These are phyloP conservation scores for Drosophila leontia DNA, from an alignment of 1,140 invertebrate genomes.

Conservation along the genomic window DNA sequence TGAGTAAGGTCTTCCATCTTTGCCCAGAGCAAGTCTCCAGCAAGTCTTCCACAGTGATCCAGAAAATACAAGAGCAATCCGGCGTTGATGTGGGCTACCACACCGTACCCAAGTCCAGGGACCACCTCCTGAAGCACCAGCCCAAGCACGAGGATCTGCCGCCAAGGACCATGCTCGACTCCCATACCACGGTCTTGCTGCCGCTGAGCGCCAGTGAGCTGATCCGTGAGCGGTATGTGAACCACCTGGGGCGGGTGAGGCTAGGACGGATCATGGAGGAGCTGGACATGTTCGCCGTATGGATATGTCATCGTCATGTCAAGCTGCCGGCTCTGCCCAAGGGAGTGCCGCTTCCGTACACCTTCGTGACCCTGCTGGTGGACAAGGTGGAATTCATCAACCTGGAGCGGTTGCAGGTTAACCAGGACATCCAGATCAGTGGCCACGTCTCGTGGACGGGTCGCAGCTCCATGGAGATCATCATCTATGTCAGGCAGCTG, in stretches of 20 bases:
- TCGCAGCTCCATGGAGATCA: constrained; percentile 89
- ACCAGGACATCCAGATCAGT: constrained; percentile 89
- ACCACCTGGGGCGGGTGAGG: constrained; percentile 88
- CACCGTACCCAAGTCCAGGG: constrained; percentile 63
- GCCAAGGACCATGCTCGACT: constrained; percentile 87
- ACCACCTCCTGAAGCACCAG: constrained; percentile 71
- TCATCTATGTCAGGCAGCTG: constrained; percentile 89
- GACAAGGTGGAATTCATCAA: constrained; percentile 89
- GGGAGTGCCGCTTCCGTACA: constrained; percentile 87
- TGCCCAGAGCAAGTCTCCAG: neutral
- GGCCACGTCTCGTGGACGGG: constrained; percentile 92
- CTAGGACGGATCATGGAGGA: constrained; percentile 92
- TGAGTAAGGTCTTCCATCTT: neutral
- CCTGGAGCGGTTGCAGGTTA: constrained; percentile 84
- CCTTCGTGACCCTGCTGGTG: constrained; percentile 91
- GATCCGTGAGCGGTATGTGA: constrained; percentile 89
- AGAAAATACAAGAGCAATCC: constrained; percentile 49
- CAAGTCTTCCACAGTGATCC: constrained; percentile 37
- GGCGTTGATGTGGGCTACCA: constrained; percentile 70
- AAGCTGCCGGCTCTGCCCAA: constrained; percentile 86
- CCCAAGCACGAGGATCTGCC: constrained; percentile 84
- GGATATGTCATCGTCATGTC: constrained; percentile 90
- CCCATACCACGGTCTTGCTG: constrained; percentile 88
- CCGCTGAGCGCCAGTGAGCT: constrained; percentile 87
- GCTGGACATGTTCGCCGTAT: constrained; percentile 91